phyloP scores from a whole-genome alignment of 53 echinoderm and acorn worm genomes.

The Astropecten irregularis region DNA sequence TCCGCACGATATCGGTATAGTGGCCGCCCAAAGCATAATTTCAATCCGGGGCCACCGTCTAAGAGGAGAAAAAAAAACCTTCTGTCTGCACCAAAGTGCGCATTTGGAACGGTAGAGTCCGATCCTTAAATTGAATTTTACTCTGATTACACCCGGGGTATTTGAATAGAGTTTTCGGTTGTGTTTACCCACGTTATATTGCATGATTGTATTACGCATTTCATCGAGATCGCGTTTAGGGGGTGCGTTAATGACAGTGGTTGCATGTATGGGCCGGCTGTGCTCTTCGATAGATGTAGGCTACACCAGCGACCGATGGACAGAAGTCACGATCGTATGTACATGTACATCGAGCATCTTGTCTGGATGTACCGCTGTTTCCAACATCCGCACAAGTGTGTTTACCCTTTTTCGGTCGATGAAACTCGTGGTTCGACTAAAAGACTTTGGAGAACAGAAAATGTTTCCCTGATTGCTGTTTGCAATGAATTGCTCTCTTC shows the following conservation, averaged over 20 bases:
- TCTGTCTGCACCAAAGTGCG: background rate
- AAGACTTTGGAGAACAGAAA: too few species aligned
- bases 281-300: too few species aligned
- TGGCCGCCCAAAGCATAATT: background rate
- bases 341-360: too few species aligned
- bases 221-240: too few species aligned
- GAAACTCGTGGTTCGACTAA: too few species aligned
- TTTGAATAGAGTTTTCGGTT: background rate
- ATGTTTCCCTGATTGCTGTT: too few species aligned
- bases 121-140: background rate
- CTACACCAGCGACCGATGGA: too few species aligned
- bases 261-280: too few species aligned
- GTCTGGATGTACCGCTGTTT: too few species aligned
- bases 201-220: conserved; percentile 8
- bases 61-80: background rate
- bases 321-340: too few species aligned
- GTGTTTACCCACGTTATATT: background rate
- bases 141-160: conserved; percentile 1
- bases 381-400: too few species aligned
- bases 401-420: background rate
- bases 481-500: too few species aligned
- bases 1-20: background rate
- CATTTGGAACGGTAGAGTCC: background rate
- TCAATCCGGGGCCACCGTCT: background rate
- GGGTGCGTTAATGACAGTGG: background rate